phyloP scores from a whole-genome alignment of 2,888 invertebrate species.

The Anoncus sp. region DNA sequence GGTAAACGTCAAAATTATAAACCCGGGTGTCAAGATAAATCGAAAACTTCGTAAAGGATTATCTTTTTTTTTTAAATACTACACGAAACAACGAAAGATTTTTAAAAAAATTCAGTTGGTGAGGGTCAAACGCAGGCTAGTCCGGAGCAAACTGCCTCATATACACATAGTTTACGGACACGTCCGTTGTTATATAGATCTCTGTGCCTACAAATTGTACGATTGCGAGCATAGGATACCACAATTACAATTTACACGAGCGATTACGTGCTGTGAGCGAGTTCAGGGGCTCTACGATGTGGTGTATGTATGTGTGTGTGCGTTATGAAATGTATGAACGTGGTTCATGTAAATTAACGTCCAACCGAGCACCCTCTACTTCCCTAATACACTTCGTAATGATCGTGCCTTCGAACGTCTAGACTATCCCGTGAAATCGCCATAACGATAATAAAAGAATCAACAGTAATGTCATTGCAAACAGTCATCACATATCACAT shows the following conservation, averaged over 20 bases:
- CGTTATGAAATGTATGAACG: constrained; percentile 2
- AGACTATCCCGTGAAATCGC: constrained; percentile 10
- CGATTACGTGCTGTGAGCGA: constrained; percentile 42
- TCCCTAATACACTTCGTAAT: constrained; percentile 24
- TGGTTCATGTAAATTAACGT: constrained; percentile 41
- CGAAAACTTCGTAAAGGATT: too few relatives aligned
- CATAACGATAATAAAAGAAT: constrained; percentile 14
- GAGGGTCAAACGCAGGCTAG: too few relatives aligned
- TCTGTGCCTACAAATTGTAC: constrained; percentile 1
- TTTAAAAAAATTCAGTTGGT: too few relatives aligned
- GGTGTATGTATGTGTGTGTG: neutral
- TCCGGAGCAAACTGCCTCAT: too few relatives aligned
- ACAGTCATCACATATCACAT: neutral
- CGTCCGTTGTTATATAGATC: neutral
- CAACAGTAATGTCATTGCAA: neutral
- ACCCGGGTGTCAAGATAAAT: too few relatives aligned
- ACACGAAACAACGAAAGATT: too few relatives aligned
- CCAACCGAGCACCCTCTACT: constrained; percentile 34
- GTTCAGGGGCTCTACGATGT: constrained; percentile 26
- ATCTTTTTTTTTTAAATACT: too few relatives aligned
- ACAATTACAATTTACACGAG: constrained; percentile 47
- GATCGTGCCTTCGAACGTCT: constrained; percentile 22
- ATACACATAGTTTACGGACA: neutral
- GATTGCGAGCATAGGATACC: constrained; percentile 22
- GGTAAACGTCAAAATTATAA: too few relatives aligned